Evolutionary conservation across 2,888 invertebrate genomes (phyloP), one percentile per base, ranked within the genome.

Genomic region (Scaptomyza tumidula): DNA sequence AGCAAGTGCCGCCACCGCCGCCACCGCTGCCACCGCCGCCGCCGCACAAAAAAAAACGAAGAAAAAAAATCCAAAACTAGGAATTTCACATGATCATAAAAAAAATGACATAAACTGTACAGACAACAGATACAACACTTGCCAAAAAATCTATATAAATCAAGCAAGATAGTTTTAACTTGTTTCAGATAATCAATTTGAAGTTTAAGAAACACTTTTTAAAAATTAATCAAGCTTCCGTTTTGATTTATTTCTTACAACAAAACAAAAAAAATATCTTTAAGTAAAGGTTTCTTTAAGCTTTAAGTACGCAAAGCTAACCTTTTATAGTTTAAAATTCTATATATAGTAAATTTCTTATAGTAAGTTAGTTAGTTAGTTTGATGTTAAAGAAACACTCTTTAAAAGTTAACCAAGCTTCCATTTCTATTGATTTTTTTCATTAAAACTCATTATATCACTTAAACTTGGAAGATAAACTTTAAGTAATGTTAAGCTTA

Each of bases 41-140:
- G 19, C 19, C 19, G 19, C 19, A 19, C 19, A 2, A 2, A 4
- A 24, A 24, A 2, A 2, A 1, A 10, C 39, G 3, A 37, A 19
- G 3, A 37, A 19, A 19, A 39, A 39, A 41, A 41, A 62, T 19
- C 58, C 27, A 11, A 71, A 71, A 56, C 75, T 77, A 75, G 89
- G 89, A 89, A 89, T 90, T 90, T 89, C 87, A 89, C 89, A 89
- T 82, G 86, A 55, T 75, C 82, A 88, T 90, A 89, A 90, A 89
- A 75, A 52, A 31, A 11, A 19, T 35, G 3, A 48, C 10, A 29
- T 48, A 48, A 43, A 44, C 31, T 35, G 9, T 10, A 11, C 31
- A 35, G 19, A 33, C 35, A 41, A 39, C 37, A 14, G 49, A 33
- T 33, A 49, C 7, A 49, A 50, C 50, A 50, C 50, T 35, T 10